These are phyloP conservation scores for Clistopyga incitator DNA, from an alignment of 2,888 invertebrate species.

Conservation along the genomic window DNA sequence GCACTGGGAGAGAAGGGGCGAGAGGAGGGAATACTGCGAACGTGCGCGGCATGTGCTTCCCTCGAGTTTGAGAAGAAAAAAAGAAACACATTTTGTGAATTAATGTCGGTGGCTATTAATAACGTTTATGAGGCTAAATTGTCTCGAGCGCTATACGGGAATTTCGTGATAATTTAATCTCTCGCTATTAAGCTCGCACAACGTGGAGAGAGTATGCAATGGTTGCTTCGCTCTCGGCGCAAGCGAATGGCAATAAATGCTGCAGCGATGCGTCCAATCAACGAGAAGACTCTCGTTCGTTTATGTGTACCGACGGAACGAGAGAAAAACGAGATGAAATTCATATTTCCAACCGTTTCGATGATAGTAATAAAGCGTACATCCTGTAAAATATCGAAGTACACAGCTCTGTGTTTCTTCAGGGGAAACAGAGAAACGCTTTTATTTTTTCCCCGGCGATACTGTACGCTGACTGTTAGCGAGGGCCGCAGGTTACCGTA, in stretches of 20 bases:
- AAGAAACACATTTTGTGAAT: slow-evolving; percentile 80
- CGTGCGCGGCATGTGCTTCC: slow-evolving; percentile 62
- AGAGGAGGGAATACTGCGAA: slow-evolving; percentile 25
- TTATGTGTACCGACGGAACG: not conserved
- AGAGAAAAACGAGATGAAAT: slow-evolving; percentile 16
- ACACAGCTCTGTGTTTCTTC: slow-evolving; percentile 25
- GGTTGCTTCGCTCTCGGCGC: not conserved
- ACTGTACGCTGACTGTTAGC: slow-evolving; percentile 30
- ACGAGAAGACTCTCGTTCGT: not conserved
- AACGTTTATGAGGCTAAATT: slow-evolving; percentile 80
- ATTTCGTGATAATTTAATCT: slow-evolving; percentile 35
- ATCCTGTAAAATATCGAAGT: slow-evolving; percentile 9
- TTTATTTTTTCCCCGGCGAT: slow-evolving; percentile 65
- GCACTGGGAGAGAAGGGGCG: slow-evolving; percentile 67
- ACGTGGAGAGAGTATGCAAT: slow-evolving; percentile 7
- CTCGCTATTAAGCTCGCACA: slow-evolving; percentile 1
- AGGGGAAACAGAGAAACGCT: slow-evolving; percentile 59
- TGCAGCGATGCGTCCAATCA: not conserved
- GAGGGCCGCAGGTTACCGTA: slow-evolving; percentile 55
- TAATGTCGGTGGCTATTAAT: slow-evolving; percentile 82
- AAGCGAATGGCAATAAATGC: slow-evolving; percentile 18
- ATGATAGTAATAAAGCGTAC: slow-evolving; percentile 29
- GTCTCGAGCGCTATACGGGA: not conserved
- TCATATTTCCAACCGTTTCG: slow-evolving; percentile 13
- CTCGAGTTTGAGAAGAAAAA: slow-evolving; percentile 81